Conservation (phyloP, 1,140 invertebrate species). For the Orchesella cincta region DNA sequence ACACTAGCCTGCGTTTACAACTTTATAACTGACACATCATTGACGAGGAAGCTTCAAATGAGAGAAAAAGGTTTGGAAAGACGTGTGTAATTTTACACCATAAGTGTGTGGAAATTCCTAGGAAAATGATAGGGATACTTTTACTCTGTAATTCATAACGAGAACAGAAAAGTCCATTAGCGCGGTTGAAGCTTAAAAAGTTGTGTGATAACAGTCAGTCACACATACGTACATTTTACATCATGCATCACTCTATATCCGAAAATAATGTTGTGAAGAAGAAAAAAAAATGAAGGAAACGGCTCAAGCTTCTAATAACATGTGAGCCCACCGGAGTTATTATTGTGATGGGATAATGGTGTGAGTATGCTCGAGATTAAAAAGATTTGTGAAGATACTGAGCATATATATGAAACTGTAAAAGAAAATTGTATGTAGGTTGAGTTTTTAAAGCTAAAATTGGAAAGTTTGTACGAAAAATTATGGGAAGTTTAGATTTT, state of each 20-base stretch:
- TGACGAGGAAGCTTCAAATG: background rate
- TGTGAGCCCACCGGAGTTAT: background rate
- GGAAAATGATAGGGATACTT: conserved; percentile 15
- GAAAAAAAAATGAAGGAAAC: conserved; percentile 20
- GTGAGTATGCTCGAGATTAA: background rate
- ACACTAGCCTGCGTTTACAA: too few species aligned
- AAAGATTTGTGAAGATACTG: background rate
- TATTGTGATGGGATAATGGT: conserved; percentile 12
- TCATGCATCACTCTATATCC: background rate
- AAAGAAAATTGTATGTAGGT: background rate
- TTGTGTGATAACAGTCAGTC: conserved; percentile 27
- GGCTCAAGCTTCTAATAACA: conserved; percentile 3
- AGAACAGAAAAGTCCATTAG: conserved; percentile 7
- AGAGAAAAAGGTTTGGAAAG: background rate
- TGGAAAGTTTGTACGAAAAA: conserved; percentile 24
- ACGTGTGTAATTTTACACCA: conserved; percentile 27
- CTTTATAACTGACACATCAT: background rate
- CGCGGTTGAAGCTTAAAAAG: background rate
- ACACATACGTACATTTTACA: background rate
- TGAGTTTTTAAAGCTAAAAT: background rate
- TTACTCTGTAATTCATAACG: background rate
- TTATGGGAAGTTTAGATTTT: background rate
- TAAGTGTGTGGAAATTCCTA: conserved; percentile 22
- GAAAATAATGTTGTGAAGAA: background rate
- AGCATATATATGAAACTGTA: background rate